phyloP scores from a whole-genome alignment of 1,140 invertebrate genomes.

The Anastrepha obliqua region DNA sequence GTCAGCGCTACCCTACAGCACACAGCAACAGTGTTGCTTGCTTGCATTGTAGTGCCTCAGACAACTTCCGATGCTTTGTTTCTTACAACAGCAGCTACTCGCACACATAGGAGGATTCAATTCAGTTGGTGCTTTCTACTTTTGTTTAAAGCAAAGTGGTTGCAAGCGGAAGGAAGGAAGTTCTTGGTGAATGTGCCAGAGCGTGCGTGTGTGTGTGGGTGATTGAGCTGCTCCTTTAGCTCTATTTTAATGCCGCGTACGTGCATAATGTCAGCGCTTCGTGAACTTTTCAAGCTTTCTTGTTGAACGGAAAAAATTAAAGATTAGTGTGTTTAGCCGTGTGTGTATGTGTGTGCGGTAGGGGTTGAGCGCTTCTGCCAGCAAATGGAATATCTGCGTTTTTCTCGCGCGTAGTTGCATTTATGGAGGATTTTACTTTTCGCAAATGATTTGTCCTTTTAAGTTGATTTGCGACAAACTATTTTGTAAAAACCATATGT shows the following conservation, averaged over 20 bases:
- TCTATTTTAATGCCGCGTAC: neutral
- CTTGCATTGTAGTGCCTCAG: neutral
- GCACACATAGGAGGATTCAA: neutral
- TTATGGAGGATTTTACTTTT: no score
- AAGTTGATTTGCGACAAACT: neutral
- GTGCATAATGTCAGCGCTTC: neutral
- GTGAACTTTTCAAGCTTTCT: neutral
- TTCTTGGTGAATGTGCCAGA: neutral
- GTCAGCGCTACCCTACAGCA: neutral
- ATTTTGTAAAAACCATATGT: neutral
- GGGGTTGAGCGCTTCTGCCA: neutral
- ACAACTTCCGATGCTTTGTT: slow-evolving; percentile 27
- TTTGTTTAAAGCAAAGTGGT: slow-evolving; percentile 11
- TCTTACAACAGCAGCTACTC: no score
- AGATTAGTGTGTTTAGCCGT: neutral
- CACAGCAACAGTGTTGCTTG: slow-evolving; percentile 20
- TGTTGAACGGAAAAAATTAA: neutral
- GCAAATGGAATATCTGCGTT: neutral
- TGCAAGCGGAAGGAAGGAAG: slow-evolving; percentile 12
- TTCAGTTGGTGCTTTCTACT: neutral
- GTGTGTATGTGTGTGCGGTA: neutral
- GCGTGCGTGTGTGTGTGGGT: neutral
- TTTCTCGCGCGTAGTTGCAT: no score
- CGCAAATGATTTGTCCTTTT: neutral
- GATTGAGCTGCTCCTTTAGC: neutral